Base-by-base conservation (phyloP, 1,140 invertebrate species). In the Macrocentrus cingulum region DNA sequence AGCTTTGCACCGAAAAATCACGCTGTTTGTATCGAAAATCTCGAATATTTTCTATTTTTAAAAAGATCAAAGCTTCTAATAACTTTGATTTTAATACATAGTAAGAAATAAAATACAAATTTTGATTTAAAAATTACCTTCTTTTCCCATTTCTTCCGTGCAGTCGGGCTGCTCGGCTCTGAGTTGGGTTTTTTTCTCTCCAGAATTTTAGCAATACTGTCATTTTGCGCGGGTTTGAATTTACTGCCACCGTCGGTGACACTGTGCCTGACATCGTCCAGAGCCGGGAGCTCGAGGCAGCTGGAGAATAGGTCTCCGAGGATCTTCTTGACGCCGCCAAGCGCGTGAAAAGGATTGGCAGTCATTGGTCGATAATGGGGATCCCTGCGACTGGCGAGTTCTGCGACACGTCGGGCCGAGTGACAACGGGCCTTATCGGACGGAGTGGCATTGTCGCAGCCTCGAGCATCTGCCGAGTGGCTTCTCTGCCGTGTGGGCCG, bases 351-450 rank as follows among this genome's bases (percentile, higher is more conserved):
- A 11, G 89, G 88, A 77, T 91, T 90, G 36, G 81, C 83, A 11
- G 80, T 84, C 67, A 82, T 83, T 3, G 85, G 86, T 65, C 85
- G 84, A 66, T 91, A 91, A 66, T 92, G 88, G 25, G 89, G 87
- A 79, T 94, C 91, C 65, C 89, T 84, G 41, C 87, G 82, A 66
- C 88, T 88, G 83, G 92, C 91, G 15, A 87, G 84, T 73, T 91
- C 88, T 18, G 88, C 89, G 0, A 91, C 81, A 56, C 85, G 81
- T 13, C 75, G 67, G 2, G 73, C 68, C 18, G 76, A 75, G 65
- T 90, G 88, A 59, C 87, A 88, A n/a, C 88, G 83, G 0, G 88
- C 88, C 66, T 90, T 90, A 61, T 90, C 88, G 60, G 87, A 88
- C 0, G 77, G 77, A 0, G 76, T 74, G 7, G 76, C 69, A 41